Evolutionary conservation across 2,797 vertebrate genomes (phyloP).

Genomic region (Lates japonicus): DNA sequence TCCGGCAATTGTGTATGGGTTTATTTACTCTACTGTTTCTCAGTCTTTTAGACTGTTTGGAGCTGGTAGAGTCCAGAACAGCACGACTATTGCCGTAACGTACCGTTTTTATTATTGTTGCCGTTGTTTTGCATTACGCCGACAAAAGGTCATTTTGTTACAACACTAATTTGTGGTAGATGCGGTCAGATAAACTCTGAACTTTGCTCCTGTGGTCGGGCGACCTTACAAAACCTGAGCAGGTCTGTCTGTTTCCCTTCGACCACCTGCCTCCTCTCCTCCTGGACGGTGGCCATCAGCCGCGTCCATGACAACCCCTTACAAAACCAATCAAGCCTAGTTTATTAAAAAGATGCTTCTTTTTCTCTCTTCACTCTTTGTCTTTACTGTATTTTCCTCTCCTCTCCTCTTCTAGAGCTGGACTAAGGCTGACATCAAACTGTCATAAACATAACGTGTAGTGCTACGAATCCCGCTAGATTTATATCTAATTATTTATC

Average conservation of each 20-base stretch:
- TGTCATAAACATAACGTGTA: conserved; percentile 30
- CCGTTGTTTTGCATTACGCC: conserved; percentile 59
- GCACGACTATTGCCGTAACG: conserved; percentile 60
- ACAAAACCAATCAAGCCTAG: conserved; percentile 58
- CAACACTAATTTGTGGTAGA: conserved; percentile 70
- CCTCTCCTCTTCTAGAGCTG: conserved; percentile 43
- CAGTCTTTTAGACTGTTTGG: conserved; percentile 65
- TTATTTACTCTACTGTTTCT: conserved; percentile 71
- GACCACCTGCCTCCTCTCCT: conserved; percentile 53
- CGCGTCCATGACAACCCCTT: conserved; percentile 67
- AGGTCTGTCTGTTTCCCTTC: conserved; percentile 27
- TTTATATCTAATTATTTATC: conserved; percentile 64
- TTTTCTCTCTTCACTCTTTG: not conserved
- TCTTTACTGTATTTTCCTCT: not conserved
- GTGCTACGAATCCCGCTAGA: conserved; percentile 30
- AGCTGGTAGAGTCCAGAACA: conserved; percentile 65
- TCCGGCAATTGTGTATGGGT: conserved; percentile 47
- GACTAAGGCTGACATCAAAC: conserved; percentile 48
- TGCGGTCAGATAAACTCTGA: conserved; percentile 64
- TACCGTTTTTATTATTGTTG: conserved; percentile 63
- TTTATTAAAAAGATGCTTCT: conserved; percentile 71
- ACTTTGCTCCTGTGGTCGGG: conserved; percentile 46
- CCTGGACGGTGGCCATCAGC: conserved; percentile 52
- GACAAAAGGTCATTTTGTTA: conserved; percentile 64
- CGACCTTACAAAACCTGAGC: conserved; percentile 37